Base-by-base conservation (phyloP, 2,888 invertebrate genomes). In the Synanthedon formicaeformis region DNA sequence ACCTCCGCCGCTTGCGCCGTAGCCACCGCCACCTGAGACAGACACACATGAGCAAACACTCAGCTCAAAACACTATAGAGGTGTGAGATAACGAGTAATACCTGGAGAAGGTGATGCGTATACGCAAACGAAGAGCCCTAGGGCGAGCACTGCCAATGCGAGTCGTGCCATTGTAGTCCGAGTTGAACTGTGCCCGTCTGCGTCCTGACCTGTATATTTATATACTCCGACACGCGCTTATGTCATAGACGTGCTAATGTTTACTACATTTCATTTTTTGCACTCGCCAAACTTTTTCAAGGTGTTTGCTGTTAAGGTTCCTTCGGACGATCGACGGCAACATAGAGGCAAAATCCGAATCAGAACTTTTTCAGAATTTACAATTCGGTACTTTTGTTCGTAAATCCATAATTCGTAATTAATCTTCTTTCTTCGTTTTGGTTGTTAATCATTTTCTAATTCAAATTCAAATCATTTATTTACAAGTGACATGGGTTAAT, bases 241-340 rank as follows among this genome's bases (percentile, higher is more conserved):
- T 73, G 74, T 74, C 76, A 78, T 77, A 67, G 56, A 56, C 61
- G 57, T 52, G 57, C 66, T 58, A 70, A 67, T 71, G 67, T 75
- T 75, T 74, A 68, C 65, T 59, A 61, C 57, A 64, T 63, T 71
- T 73, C 70, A 73, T 57, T 82, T 79, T 82, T 81, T 77, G 67
- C 60, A 8, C 53, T 51, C 48, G 48, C 54, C 27, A 54, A 56
- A 63, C 64, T 73, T 73, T 69, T 66, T 66, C 57, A 51, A 54
- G n/a, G 55, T 57, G 58, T 50, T 57, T 56, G 27, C 50, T 13
- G 41, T 54, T 55, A 54, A 57, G 54, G 52, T 50, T 51, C 49
- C 49, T 14, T 16, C 18, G 12, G 49, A 34, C 34, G 34, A 34
- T 34, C 34, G 34, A 34, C 34, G 8, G 10, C 10, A 34, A n/a